Percentiles rank a stretch among this genome's conserved stretches.
phyloP scores from a whole-genome alignment of 2,888 invertebrate species.

The Gisinianus flammeolus region DNA sequence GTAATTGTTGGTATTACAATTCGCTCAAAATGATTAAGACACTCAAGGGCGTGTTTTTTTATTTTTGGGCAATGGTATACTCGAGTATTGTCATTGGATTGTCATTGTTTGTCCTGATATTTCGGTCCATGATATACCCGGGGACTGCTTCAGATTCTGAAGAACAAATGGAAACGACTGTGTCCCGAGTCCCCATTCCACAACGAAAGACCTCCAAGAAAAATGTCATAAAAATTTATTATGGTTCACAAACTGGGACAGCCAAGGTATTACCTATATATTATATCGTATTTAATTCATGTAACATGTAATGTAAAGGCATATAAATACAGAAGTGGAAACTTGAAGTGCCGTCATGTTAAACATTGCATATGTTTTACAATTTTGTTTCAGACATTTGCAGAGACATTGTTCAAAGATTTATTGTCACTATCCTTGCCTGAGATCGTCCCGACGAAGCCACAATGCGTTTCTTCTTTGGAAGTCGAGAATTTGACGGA shows the following conservation, averaged over 20 bases:
- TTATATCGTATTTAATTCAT: neutral
- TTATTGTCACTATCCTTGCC: slow-evolving; percentile 27
- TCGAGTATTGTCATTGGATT: slow-evolving; percentile 48
- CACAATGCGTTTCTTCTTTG: slow-evolving; percentile 37
- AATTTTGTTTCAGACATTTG: slow-evolving; percentile 47
- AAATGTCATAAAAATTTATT: slow-evolving; percentile 58
- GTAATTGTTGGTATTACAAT: too few relatives aligned
- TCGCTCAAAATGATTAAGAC: too few relatives aligned
- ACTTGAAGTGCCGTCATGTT: too few relatives aligned
- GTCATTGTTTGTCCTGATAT: slow-evolving; percentile 41
- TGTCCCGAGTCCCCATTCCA: too few relatives aligned
- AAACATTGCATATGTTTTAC: too few relatives aligned
- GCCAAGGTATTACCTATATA: slow-evolving; percentile 56
- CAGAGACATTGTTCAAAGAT: slow-evolving; percentile 41
- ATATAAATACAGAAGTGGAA: too few relatives aligned
- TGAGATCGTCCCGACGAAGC: slow-evolving; percentile 10
- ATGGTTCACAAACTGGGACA: slow-evolving; percentile 60
- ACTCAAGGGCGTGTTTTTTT: slow-evolving; percentile 40
- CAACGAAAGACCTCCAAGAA: slow-evolving; percentile 24
- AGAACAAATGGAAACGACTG: neutral
- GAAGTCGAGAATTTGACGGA: slow-evolving; percentile 51
- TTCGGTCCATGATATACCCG: slow-evolving; percentile 34
- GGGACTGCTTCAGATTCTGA: slow-evolving; percentile 3
- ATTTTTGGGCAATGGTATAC: slow-evolving; percentile 45
- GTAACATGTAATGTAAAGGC: neutral